A percentile compares a stretch with the other conserved stretches of the same genome.
Conservation (phyloP, 2,888 invertebrate genomes). For the Luperina nickerlii region DNA sequence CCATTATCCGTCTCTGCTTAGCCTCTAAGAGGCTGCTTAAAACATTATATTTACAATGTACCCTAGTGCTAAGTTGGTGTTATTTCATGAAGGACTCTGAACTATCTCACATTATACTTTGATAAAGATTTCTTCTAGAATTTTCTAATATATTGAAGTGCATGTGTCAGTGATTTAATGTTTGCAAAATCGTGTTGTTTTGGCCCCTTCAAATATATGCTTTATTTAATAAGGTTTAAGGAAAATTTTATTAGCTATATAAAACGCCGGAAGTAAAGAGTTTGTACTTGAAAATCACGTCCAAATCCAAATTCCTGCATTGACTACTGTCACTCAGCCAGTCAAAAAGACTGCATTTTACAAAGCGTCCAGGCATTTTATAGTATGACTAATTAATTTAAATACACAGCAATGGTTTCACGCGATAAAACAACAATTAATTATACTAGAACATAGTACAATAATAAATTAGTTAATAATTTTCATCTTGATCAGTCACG, state of each 20-base stretch:
- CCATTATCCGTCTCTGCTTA: constrained; percentile 73
- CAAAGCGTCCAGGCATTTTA: constrained; percentile 45
- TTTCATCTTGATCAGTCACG: constrained; percentile 41
- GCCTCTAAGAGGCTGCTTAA: constrained; percentile 87
- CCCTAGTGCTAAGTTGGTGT: constrained; percentile 64
- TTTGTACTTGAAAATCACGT: constrained; percentile 59
- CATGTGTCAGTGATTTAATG: constrained; percentile 40
- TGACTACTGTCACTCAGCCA: constrained; percentile 8
- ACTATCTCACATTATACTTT: constrained; percentile 28
- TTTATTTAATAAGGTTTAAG: constrained; percentile 24
- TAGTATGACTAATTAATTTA: constrained; percentile 17
- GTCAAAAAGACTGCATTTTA: constrained; percentile 44
- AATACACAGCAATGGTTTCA: constrained; percentile 45
- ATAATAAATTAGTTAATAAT: constrained; percentile 55
- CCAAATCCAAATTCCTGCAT: constrained; percentile 48
- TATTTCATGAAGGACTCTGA: constrained; percentile 69
- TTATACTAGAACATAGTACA: constrained; percentile 56
- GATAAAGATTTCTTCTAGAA: constrained; percentile 25
- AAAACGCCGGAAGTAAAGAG: constrained; percentile 28
- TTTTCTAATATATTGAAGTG: constrained; percentile 53
- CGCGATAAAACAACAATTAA: constrained; percentile 47
- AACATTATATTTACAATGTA: constrained; percentile 77
- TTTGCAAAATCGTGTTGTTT: constrained; percentile 44
- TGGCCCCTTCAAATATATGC: constrained; percentile 64
- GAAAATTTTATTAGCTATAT: constrained; percentile 41